Conservation (phyloP, 2,888 invertebrate genomes). For the Lathronympha strigana region DNA sequence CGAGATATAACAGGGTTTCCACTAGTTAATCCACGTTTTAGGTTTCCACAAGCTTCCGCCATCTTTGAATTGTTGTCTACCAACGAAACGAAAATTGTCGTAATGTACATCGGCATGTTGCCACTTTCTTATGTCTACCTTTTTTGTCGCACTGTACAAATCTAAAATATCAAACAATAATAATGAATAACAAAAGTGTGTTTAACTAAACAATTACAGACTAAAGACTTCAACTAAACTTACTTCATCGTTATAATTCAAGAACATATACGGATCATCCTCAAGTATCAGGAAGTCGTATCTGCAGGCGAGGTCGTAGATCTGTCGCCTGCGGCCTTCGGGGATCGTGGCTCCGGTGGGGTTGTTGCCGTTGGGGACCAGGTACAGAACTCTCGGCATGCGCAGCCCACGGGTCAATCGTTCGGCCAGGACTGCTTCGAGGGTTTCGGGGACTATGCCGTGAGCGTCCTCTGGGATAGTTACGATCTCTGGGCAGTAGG, state of each 20-base stretch:
- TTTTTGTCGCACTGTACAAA: no score
- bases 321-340: conserved; percentile 85
- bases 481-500: conserved; percentile 86
- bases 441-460: conserved; percentile 86
- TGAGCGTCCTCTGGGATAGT: conserved; percentile 88
- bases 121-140: no score
- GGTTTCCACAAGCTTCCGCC: no score
- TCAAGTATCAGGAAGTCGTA: conserved; percentile 91
- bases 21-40: no score
- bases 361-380: conserved; percentile 91
- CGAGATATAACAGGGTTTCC: no score
- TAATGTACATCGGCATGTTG: no score
- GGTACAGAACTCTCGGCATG: conserved; percentile 89
- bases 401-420: conserved; percentile 69
- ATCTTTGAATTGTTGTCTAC: no score
- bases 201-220: neutral
- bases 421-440: conserved; percentile 83
- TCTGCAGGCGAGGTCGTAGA: conserved; percentile 89
- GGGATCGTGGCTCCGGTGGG: conserved; percentile 89
- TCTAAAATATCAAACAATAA: no score
- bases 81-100: no score
- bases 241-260: conserved; percentile 86
- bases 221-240: neutral
- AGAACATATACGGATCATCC: conserved; percentile 92
- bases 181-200: no score